phyloP scores from a whole-genome alignment of 1,140 invertebrate genomes.

The Orussus abietinus region DNA sequence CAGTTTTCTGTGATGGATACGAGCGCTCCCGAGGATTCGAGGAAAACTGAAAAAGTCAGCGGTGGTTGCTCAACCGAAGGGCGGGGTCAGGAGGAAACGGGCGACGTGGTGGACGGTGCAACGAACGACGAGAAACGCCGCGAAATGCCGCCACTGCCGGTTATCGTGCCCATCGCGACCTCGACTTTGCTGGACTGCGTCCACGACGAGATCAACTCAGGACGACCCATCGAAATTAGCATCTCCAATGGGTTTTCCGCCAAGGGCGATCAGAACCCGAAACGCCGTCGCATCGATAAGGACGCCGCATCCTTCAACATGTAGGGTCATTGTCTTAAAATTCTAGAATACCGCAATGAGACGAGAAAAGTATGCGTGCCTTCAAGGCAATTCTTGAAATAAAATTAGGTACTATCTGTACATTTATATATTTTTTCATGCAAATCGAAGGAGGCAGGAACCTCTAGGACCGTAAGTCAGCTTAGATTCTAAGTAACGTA shows the following conservation, averaged over 20 bases:
- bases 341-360: no score
- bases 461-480: no score
- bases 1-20: conserved; percentile 46
- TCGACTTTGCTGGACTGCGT: conserved; percentile 33
- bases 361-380: no score
- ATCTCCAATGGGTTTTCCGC: conserved; percentile 12
- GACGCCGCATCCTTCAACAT: conserved; percentile 44
- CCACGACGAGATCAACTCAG: conserved; percentile 36
- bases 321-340: no score
- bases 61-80: conserved; percentile 7
- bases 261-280: conserved; percentile 19
- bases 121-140: conserved; percentile 26
- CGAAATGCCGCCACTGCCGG: conserved; percentile 46
- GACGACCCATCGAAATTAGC: conserved; percentile 12
- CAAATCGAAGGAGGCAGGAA: no score
- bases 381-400: no score
- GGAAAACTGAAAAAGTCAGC: conserved; percentile 12
- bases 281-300: conserved; percentile 29
- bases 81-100: conserved; percentile 16
- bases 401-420: no score
- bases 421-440: no score
- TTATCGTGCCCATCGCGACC: conserved; percentile 35
- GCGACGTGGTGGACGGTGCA: conserved; percentile 35
- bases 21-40: conserved; percentile 28
- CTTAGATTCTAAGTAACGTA: no score